Base-by-base conservation (phyloP, 2,797 vertebrate species). In the Halcyon leucocephala region DNA sequence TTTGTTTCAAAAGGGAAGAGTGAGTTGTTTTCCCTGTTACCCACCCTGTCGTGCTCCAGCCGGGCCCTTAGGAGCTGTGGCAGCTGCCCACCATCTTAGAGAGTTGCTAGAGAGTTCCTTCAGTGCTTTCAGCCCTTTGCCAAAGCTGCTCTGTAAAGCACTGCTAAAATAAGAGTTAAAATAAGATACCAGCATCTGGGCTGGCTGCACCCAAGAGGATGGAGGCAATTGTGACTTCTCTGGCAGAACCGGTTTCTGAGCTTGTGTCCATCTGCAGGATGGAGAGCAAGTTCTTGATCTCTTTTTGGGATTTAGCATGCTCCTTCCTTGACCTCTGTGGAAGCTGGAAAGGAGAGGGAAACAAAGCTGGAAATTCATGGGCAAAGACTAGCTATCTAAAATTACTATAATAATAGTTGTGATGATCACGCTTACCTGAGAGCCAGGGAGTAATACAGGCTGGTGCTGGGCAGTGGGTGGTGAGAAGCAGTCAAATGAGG, bases 321-420 rank as follows among this genome's bases (percentile, higher is more conserved):
- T 51, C 31, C 12, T 55, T 58, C 26, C 18, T 39, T 44, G 37
- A 37, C 13, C 20, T 52, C 25, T 41, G 37, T 6, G 46, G 57
- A 61, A 69, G 37, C 17, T 82, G 42, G 39, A 72, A 41, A 37
- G 22, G 39, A 90, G 62, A 29, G 20, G 25, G 26, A 58, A 35
- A 33, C 41, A 22, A 33, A 55, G 22, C 29, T 76, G 76, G 41
- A 48, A 67, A 20, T 22, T 2, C 3, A 31, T 64, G 2, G 19
- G 4, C 6, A 16, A 24, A 31, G 46, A 13, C 14, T 14, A 55
- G 22, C 12, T 39, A 1, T 9, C 5, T 46, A 7, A 28, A 73
- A 52, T 33, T 77, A 3, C 5, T 9, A 1, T 18, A 26, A 10
- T 2, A 0, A 0, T 14, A 70, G 21, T 2, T 64, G 69, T 44